Percentiles rank a stretch among this genome's conserved stretches.
These are phyloP conservation scores for Silvanus unidentatus DNA, from an alignment of 2,888 invertebrate species.

Conservation along the genomic window DNA sequence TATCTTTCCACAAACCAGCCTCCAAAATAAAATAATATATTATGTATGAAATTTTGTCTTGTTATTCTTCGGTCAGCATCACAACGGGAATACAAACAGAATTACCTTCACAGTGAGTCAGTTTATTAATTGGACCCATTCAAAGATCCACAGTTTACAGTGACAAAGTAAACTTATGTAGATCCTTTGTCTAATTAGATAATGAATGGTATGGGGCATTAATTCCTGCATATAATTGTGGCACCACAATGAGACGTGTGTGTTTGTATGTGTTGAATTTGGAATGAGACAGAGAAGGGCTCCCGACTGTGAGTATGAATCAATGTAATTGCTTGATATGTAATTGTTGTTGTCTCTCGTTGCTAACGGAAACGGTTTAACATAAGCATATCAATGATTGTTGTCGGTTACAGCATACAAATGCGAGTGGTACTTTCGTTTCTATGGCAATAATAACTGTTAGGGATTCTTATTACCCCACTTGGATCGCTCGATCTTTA, in stretches of 20 bases:
- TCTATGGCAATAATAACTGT: neutral
- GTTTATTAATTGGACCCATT: no score
- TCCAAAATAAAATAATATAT: no score
- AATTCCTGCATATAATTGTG: constrained; percentile 4
- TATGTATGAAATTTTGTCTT: no score
- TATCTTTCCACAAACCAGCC: no score
- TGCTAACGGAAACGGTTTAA: constrained; percentile 6
- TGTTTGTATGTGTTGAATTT: neutral
- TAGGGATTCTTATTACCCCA: neutral
- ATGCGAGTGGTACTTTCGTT: constrained; percentile 4
- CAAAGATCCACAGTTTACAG: neutral
- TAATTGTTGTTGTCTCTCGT: constrained; percentile 6
- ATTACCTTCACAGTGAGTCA: no score
- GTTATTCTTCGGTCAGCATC: no score
- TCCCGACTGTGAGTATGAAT: neutral
- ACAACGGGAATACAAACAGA: no score
- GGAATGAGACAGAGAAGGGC: neutral
- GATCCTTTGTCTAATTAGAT: constrained; percentile 2
- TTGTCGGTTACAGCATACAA: constrained; percentile 1
- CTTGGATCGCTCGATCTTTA: neutral
- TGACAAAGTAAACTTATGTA: constrained; percentile 1
- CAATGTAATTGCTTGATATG: constrained; percentile 6
- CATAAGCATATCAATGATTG: constrained; percentile 6
- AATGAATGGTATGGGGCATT: constrained; percentile 3
- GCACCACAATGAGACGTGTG: neutral